Evolutionary conservation across 2,113 vertebrate species (phyloP).

Genomic region (Halcyon senegalensis): DNA sequence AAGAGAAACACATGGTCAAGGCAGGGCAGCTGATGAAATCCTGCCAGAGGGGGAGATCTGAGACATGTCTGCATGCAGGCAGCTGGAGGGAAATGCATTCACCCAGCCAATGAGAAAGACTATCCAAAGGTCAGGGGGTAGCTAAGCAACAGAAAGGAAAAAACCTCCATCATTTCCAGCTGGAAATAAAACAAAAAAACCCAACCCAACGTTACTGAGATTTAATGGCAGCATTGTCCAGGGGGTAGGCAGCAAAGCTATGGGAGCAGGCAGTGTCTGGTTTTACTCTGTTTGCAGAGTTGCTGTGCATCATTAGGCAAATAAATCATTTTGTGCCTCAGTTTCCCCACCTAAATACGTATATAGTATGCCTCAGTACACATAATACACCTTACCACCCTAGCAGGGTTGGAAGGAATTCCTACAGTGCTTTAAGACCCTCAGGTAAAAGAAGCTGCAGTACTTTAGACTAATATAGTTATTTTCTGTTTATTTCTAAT

Average conservation of each 20-base stretch:
- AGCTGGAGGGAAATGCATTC: slow-evolving; percentile 6
- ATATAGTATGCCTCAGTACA: background rate
- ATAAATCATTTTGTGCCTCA: background rate
- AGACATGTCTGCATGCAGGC: background rate
- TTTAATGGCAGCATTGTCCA: background rate
- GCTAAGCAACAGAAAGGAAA: slow-evolving; percentile 57
- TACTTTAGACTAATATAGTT: background rate
- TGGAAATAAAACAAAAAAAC: background rate
- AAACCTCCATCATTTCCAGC: slow-evolving; percentile 33
- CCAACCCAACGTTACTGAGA: background rate
- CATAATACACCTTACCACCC: background rate
- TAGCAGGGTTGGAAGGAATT: background rate
- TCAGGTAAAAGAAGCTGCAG: slow-evolving; percentile 8
- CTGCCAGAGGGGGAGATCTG: background rate
- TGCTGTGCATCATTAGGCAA: background rate
- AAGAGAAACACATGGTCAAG: slow-evolving; percentile 6
- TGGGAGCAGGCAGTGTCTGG: background rate
- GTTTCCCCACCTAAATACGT: background rate
- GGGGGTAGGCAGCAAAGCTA: background rate
- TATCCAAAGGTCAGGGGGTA: slow-evolving; percentile 50
- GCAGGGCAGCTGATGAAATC: slow-evolving; percentile 26
- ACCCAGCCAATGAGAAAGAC: slow-evolving; percentile 38
- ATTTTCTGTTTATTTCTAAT: slow-evolving; percentile 47
- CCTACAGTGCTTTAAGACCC: background rate
- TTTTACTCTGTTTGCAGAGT: background rate